Percentiles rank a stretch among this genome's conserved stretches.
These are phyloP conservation scores for Drosophila grimshawi DNA, from an alignment of 1,140 invertebrate genomes.

Conservation along the genomic window DNA sequence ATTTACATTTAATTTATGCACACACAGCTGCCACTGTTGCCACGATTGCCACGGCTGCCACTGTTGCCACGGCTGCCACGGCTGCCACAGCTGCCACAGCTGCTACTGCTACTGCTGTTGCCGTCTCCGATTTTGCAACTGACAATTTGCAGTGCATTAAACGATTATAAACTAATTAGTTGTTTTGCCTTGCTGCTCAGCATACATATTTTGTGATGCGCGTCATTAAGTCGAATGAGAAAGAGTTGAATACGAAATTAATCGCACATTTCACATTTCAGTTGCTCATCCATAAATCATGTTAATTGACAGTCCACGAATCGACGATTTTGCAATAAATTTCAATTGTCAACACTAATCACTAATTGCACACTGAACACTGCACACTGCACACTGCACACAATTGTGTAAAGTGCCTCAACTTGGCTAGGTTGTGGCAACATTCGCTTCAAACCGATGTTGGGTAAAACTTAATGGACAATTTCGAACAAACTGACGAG, in stretches of 20 bases:
- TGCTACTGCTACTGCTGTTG: conserved; percentile 3
- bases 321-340: too few relatives aligned
- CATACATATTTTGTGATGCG: background rate
- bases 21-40: conserved; percentile 55
- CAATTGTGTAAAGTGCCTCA: too few relatives aligned
- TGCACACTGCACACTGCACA: too few relatives aligned
- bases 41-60: background rate
- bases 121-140: conserved; percentile 25
- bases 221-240: background rate
- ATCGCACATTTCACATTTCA: background rate
- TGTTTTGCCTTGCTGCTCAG: conserved; percentile 26
- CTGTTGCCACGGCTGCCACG: background rate
- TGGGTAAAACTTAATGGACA: too few relatives aligned
- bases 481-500: too few relatives aligned
- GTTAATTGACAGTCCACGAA: too few relatives aligned
- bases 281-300: background rate
- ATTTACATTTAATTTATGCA: conserved; percentile 82
- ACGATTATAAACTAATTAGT: conserved; percentile 80
- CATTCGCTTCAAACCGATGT: too few relatives aligned
- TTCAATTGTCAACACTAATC: too few relatives aligned
- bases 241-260: background rate
- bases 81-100: background rate
- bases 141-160: conserved; percentile 71
- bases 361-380: too few relatives aligned
- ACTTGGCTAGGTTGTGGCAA: too few relatives aligned